These are phyloP conservation scores for Eurypyga helias DNA, from an alignment of 2,113 vertebrate genomes.

Conservation along the genomic window DNA sequence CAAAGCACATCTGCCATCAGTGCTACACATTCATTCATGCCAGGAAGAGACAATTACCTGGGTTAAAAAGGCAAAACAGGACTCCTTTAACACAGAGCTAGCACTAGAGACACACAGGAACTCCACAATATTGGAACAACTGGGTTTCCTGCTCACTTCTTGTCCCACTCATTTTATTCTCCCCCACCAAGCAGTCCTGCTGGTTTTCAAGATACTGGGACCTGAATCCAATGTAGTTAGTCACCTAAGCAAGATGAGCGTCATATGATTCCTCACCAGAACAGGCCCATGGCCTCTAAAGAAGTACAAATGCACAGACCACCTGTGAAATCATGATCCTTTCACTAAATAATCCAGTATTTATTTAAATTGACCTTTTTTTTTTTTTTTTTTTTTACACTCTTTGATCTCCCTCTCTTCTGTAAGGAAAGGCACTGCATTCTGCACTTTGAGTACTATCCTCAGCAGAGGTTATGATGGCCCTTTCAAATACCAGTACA, in stretches of 20 bases:
- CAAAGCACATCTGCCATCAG: background rate
- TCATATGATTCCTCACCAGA: background rate
- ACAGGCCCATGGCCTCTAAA: background rate
- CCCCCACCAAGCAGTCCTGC: rapidly evolving
- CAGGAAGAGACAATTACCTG: background rate
- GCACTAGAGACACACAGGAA: rapidly evolving
- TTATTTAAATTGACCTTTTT: background rate
- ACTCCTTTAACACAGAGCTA: background rate
- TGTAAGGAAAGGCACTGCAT: background rate
- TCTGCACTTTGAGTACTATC: background rate
- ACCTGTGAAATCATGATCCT: background rate
- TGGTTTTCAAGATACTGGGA: background rate
- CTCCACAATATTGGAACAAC: rapidly evolving
- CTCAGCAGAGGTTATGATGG: background rate
- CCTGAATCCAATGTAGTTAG: background rate
- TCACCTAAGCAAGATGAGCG: background rate
- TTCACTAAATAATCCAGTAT: background rate
- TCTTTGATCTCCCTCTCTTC: no score
- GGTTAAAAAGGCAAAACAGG: background rate
- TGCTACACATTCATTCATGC: background rate
- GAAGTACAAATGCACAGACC: background rate
- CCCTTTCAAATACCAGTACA: background rate
- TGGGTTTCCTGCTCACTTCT: rapidly evolving
- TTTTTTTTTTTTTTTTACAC: no score
- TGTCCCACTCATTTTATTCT: background rate